Evolutionary conservation across 2,888 invertebrate species (phyloP), one percentile per base, ranked within the genome.

Genomic region (Micropterix aruncella): DNA sequence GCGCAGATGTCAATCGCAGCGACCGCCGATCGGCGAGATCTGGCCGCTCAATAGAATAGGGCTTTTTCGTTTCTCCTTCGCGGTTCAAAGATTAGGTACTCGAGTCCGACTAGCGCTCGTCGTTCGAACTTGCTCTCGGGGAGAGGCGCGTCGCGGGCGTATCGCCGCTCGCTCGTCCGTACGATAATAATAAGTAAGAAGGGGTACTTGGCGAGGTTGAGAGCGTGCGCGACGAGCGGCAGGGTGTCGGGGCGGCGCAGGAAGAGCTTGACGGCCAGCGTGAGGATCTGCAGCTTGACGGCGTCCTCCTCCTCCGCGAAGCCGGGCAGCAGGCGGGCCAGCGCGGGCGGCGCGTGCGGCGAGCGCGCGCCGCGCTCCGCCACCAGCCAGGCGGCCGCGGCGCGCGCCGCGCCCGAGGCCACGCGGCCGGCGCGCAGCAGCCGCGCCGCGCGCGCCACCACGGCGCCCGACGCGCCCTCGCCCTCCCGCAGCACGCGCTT

Each of bases 231-330:
- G 55, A 90, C 89, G 43, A 97, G 73, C 3, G 90, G 70, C 46
- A 81, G 75, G 0, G 92, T 93, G 65, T 89, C 93, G 47, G 83
- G 79, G 3, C 89, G 82, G 60, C 87, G 90, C 42, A 96, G 73
- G 55, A 83, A 92, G 17, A 99, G 73, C 60, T 97, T 97, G 2
- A 95, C 88, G 0, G 95, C 90, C 50, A 99, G 69, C 58, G 96
- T 99, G 37, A 99, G 72, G 15, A 94, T 83, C 70, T 99, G 97
- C 37, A 99, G 73, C 60, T 97, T 96, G 0, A 97, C 96, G 45
- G 90, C 84, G 58, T 95, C 93, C 57, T 95, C 90, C 82, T 67
- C 67, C 3, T 68, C 66, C 0, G 65, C 60, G 50, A 70, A 69
- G 53, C 50, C 57, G 18, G 52, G 46, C 0, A 61, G 61, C 61